Evolutionary conservation across 2,888 invertebrate species (phyloP).

Genomic region (Andricus quercusramuli): DNA sequence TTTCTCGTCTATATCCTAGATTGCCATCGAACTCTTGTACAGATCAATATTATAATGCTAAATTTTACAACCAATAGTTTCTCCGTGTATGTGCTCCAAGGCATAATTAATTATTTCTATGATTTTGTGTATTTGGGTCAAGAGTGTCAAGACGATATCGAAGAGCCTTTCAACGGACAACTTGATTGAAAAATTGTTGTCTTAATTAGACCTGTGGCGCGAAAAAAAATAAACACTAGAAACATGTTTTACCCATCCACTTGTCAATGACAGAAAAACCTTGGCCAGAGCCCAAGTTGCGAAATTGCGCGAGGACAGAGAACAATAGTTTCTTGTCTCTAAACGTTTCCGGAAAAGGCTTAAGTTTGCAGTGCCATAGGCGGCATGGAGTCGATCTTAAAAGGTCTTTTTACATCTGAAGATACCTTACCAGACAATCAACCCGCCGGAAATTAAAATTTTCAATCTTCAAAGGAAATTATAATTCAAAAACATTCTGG

Average conservation of each 20-base stretch:
- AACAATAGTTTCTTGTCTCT: constrained; percentile 34
- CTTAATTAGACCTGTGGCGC: neutral
- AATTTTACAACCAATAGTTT: no score
- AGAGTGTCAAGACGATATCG: neutral
- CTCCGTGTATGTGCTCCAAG: no score
- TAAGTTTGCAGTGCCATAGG: neutral
- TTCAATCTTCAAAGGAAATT: neutral
- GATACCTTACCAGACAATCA: neutral
- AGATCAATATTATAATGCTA: no score
- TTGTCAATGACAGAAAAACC: constrained; percentile 5
- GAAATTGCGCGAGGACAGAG: constrained; percentile 18
- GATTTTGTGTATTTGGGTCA: neutral
- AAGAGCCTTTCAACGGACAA: neutral
- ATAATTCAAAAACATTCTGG: neutral
- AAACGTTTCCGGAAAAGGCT: constrained; percentile 27
- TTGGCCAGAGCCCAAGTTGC: constrained; percentile 25
- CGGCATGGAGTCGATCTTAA: neutral
- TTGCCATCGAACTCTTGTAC: no score
- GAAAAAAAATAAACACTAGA: neutral
- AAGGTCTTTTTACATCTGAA: neutral
- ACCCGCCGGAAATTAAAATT: neutral
- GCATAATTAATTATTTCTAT: neutral
- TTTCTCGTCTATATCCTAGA: no score
- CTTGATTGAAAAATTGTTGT: neutral
- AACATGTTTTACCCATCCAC: neutral